These are phyloP conservation scores for Drosophila austrosaltans DNA, from an alignment of 2,888 invertebrate species.

Conservation along the genomic window DNA sequence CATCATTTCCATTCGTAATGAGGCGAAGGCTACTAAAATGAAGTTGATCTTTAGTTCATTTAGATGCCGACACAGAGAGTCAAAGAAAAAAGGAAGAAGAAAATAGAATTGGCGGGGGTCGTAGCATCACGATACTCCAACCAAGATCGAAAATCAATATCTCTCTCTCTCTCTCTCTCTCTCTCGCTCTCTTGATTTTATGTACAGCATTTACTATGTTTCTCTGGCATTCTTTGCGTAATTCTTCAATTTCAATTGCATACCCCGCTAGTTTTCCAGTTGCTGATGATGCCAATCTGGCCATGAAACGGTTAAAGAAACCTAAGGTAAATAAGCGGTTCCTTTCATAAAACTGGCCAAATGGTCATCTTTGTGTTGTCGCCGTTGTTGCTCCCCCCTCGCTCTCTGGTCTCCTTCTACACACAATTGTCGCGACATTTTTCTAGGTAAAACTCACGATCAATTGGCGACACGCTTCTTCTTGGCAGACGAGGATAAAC, in stretches of 20 bases:
- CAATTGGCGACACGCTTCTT: conserved; percentile 83
- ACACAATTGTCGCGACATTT: conserved; percentile 82
- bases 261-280: conserved; percentile 67
- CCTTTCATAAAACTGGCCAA: not conserved
- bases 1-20: conserved; percentile 81
- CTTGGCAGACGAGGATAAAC: conserved; percentile 59
- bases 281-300: not conserved
- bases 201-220: conserved; percentile 77
- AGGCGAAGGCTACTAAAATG: conserved; percentile 77
- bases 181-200: conserved; percentile 58
- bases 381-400: conserved; percentile 23
- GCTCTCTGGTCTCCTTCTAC: conserved; percentile 46
- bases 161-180: not conserved
- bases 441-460: conserved; percentile 83
- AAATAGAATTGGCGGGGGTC: conserved; percentile 57
- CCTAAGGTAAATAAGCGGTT: not conserved
- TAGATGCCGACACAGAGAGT: conserved; percentile 71
- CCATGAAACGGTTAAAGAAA: not conserved
- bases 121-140: conserved; percentile 58
- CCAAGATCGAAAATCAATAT: conserved; percentile 22
- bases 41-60: conserved; percentile 78
- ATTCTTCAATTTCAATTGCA: conserved; percentile 83
- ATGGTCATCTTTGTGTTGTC: conserved; percentile 14
- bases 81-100: conserved; percentile 23
- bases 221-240: conserved; percentile 80